Conservation (phyloP, 2,888 invertebrate species). For the Teleiodes luculella region DNA sequence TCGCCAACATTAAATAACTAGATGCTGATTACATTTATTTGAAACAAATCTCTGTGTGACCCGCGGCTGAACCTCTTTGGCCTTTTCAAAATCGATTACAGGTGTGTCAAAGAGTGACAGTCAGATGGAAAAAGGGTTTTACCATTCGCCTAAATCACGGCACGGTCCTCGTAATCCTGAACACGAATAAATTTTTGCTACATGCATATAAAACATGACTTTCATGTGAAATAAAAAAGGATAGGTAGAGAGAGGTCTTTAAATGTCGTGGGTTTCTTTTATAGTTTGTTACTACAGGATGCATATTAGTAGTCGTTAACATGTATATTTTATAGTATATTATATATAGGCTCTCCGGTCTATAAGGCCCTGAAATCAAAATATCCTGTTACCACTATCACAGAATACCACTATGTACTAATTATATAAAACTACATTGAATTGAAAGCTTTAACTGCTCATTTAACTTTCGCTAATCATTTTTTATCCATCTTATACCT, state of each 20-base stretch:
- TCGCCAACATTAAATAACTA: background rate
- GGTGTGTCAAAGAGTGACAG: constrained; percentile 41
- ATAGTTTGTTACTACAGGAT: no score
- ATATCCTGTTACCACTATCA: no score
- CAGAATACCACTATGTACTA: background rate
- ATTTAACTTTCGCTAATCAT: no score
- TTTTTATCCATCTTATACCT: no score
- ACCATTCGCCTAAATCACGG: constrained; percentile 23
- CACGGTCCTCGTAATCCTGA: constrained; percentile 11
- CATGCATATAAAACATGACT: constrained; percentile 16
- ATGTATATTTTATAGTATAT: no score
- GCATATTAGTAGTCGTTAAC: no score
- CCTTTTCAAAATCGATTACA: constrained; percentile 37
- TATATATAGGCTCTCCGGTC: no score
- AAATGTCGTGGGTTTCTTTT: background rate
- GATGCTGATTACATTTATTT: background rate
- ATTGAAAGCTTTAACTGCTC: no score
- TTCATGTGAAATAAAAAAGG: constrained; percentile 12
- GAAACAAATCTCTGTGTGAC: background rate
- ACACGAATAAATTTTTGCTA: constrained; percentile 17
- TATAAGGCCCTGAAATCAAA: no score
- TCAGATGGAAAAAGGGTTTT: constrained; percentile 37
- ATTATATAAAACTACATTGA: background rate
- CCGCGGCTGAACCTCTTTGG: constrained; percentile 21
- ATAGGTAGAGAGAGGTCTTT: background rate